Evolutionary conservation across 2,888 invertebrate genomes (phyloP).

Genomic region (Tachystola acroxantha): DNA sequence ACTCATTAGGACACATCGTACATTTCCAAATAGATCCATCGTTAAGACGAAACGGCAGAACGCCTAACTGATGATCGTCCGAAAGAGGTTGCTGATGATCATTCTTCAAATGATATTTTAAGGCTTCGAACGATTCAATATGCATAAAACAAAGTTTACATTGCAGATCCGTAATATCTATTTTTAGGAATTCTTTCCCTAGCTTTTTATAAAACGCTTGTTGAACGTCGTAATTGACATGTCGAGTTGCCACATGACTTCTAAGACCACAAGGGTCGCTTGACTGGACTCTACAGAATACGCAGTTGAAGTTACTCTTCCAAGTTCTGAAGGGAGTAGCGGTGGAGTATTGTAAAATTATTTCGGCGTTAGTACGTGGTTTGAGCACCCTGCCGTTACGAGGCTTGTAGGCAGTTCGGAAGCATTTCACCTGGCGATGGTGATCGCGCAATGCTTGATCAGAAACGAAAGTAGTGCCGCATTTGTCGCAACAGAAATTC

Average conservation of each 20-base stretch:
- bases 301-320: slow-evolving; percentile 67
- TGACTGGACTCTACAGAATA: slow-evolving; percentile 63
- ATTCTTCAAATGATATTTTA: slow-evolving; percentile 57
- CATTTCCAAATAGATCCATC: slow-evolving; percentile 66
- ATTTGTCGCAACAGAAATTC: slow-evolving; percentile 63
- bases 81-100: slow-evolving; percentile 61
- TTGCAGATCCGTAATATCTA: slow-evolving; percentile 64
- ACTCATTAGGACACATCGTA: slow-evolving; percentile 61
- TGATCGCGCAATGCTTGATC: slow-evolving; percentile 61
- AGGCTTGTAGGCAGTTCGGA: slow-evolving; percentile 57
- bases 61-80: slow-evolving; percentile 61
- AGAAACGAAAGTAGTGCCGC: slow-evolving; percentile 61
- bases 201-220: slow-evolving; percentile 66
- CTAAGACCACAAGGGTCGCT: slow-evolving; percentile 56
- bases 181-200: slow-evolving; percentile 63
- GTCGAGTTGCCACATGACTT: slow-evolving; percentile 49
- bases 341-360: slow-evolving; percentile 63
- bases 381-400: slow-evolving; percentile 55
- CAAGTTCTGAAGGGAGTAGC: slow-evolving; percentile 66
- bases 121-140: slow-evolving; percentile 46
- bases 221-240: slow-evolving; percentile 59
- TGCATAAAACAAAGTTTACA: slow-evolving; percentile 62
- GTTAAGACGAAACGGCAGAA: slow-evolving; percentile 58
- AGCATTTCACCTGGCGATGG: slow-evolving; percentile 62
- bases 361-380: slow-evolving; percentile 61